phyloP scores from a whole-genome alignment of 2,888 invertebrate genomes.

The Chrysotoxum bicinctum region DNA sequence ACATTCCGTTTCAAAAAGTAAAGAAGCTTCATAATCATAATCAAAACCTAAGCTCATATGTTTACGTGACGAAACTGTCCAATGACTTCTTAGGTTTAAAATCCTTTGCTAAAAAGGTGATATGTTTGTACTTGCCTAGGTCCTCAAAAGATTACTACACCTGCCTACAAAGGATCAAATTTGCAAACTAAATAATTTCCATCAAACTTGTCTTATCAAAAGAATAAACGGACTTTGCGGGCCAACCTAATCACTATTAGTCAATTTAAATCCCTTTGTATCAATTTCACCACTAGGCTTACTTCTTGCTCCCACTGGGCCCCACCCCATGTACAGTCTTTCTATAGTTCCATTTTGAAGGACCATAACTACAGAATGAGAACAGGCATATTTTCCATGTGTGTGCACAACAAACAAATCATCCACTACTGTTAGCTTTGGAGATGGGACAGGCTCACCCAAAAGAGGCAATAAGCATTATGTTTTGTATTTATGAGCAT shows the following conservation, averaged over 20 bases:
- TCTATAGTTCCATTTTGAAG: slow-evolving; percentile 33
- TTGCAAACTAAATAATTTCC: not conserved
- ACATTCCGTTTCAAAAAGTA: not conserved
- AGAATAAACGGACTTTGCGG: slow-evolving; percentile 29
- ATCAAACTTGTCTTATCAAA: slow-evolving; percentile 19
- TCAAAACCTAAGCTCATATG: slow-evolving; percentile 2
- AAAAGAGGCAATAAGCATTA: not conserved
- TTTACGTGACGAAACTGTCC: slow-evolving; percentile 35
- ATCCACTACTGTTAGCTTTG: not conserved
- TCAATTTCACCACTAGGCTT: not conserved
- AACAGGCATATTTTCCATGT: slow-evolving; percentile 18
- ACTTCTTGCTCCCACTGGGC: not conserved
- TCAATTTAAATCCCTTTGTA: slow-evolving; percentile 19
- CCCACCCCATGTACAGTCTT: slow-evolving; percentile 9
- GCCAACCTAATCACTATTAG: slow-evolving; percentile 40
- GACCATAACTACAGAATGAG: not conserved
- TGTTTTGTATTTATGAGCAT: not conserved
- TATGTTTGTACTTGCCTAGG: not conserved
- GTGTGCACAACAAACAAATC: slow-evolving; percentile 11
- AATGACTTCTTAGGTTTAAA: slow-evolving; percentile 19
- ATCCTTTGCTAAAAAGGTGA: slow-evolving; percentile 40
- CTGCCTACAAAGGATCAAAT: not conserved
- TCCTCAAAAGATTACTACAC: not conserved
- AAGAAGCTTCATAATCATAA: not conserved
- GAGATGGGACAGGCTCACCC: not conserved